Conservation (phyloP, 64 coral and sea anemone genomes). For the Exaiptasia diaphana region DNA sequence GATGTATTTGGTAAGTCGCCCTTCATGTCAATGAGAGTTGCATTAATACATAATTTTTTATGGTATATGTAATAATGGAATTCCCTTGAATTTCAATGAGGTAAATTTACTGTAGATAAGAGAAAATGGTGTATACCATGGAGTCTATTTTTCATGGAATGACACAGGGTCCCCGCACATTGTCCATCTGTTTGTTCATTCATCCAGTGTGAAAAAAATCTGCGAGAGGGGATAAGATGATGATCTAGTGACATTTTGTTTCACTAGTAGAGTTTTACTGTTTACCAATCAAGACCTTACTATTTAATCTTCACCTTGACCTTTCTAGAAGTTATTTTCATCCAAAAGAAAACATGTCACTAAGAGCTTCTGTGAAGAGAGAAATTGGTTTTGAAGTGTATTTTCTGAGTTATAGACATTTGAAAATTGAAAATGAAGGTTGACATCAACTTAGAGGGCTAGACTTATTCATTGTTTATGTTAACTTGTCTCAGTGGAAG, state of each 20-base stretch:
- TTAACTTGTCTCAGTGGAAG: no score
- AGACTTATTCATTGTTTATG: neutral
- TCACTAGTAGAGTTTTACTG: no score
- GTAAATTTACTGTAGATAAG: neutral
- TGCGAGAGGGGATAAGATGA: no score
- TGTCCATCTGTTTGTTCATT: neutral
- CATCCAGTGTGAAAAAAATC: no score
- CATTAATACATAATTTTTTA: neutral
- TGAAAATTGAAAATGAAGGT: neutral
- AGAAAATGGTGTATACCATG: neutral
- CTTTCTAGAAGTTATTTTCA: no score
- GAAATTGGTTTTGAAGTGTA: neutral
- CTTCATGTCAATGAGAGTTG: no score
- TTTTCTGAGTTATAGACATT: neutral
- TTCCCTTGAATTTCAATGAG: neutral
- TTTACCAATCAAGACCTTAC: no score
- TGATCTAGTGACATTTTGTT: no score
- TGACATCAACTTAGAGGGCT: neutral
- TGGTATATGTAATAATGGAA: neutral
- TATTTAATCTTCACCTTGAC: no score
- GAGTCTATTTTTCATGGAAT: neutral
- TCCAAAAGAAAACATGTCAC: neutral
- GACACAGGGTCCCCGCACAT: neutral
- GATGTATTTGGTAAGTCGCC: conserved; percentile 81
- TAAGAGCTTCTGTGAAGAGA: neutral